A percentile compares a stretch with the other conserved stretches of the same genome.
Conservation (phyloP, 2,888 invertebrate species). For the Pinctada fucata region DNA sequence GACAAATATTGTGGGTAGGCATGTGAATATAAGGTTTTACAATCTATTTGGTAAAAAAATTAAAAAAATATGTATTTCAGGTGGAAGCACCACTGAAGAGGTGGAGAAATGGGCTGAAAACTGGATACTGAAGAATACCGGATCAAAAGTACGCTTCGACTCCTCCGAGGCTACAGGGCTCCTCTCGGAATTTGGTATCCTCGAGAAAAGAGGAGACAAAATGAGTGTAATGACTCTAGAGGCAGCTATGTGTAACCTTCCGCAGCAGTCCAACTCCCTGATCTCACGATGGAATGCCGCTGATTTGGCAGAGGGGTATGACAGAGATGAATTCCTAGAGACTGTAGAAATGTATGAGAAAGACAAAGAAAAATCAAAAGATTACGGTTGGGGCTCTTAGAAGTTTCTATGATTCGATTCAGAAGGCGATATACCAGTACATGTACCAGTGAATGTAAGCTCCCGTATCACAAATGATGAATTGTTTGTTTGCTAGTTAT, state of each 20-base stretch:
- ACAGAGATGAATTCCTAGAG: conserved; percentile 56
- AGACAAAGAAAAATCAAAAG: no score
- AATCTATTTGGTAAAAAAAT: no score
- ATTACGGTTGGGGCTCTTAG: no score
- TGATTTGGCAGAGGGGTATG: conserved; percentile 72
- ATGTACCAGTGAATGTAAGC: no score
- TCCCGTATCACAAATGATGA: no score
- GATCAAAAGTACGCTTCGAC: conserved; percentile 63
- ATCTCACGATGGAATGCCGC: conserved; percentile 65
- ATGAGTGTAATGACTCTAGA: conserved; percentile 69
- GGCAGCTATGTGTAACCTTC: conserved; percentile 68
- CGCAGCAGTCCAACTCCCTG: conserved; percentile 63
- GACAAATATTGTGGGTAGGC: no score
- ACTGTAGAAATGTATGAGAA: no score
- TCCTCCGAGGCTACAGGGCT: conserved; percentile 64
- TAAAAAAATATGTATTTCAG: conserved; percentile 54
- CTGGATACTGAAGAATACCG: conserved; percentile 68
- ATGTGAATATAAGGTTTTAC: no score
- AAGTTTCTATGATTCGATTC: no score
- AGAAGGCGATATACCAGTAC: no score
- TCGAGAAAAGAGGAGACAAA: conserved; percentile 61
- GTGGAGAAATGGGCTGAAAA: conserved; percentile 65
- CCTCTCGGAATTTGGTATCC: conserved; percentile 65
- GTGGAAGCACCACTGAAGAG: conserved; percentile 59
- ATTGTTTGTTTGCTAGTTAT: no score